A percentile compares a stretch with the other conserved stretches of the same genome.
These are phyloP conservation scores for Aphis gossypii DNA, from an alignment of 1,140 invertebrate species.

Conservation along the genomic window DNA sequence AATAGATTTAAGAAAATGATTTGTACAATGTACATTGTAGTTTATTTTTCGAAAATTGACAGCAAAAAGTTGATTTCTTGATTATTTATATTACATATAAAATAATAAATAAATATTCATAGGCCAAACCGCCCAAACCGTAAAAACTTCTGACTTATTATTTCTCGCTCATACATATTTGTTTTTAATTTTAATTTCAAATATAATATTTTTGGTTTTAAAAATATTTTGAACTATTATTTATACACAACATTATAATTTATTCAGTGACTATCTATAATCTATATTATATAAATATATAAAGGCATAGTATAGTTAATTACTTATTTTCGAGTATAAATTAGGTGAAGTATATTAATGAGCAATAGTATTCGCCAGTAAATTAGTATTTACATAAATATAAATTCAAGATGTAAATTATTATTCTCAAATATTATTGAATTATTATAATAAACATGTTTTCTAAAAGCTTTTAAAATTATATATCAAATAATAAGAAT, in stretches of 20 bases:
- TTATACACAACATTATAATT: not conserved
- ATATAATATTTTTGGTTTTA: not conserved
- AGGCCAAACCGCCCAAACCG: not conserved
- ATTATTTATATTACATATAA: not conserved
- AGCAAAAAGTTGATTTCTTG: not conserved
- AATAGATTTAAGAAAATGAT: not conserved
- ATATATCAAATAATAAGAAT: not conserved
- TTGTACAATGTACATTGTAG: not conserved
- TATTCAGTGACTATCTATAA: not conserved
- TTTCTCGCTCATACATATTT: no score
- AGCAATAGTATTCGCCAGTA: no score
- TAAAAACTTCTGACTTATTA: not conserved
- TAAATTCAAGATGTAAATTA: no score
- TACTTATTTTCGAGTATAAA: not conserved
- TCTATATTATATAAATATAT: not conserved
- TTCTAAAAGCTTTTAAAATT: not conserved
- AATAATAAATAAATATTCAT: no score
- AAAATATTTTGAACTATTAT: not conserved
- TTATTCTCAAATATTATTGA: no score
- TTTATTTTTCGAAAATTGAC: not conserved
- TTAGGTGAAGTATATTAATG: no score
- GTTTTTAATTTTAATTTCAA: no score
- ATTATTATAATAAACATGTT: no score
- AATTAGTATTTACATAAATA: no score
- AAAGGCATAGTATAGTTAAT: not conserved